Evolutionary conservation across 2,888 invertebrate genomes (phyloP).

Genomic region (Eupithecia dodoneata): DNA sequence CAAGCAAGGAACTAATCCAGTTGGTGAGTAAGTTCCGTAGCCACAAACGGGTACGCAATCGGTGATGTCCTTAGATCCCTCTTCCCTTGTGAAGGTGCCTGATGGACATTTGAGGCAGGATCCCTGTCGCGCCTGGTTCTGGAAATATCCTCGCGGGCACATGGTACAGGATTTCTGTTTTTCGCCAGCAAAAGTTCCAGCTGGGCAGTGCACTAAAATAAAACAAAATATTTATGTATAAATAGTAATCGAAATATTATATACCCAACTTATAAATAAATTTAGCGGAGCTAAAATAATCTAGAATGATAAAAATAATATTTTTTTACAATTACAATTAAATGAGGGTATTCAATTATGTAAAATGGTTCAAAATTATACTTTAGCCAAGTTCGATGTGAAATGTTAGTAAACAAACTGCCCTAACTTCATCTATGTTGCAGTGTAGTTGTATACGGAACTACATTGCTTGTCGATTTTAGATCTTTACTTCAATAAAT

Average conservation of each 20-base stretch:
- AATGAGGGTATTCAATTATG: too few relatives aligned
- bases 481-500: too few relatives aligned
- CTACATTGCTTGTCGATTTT: too few relatives aligned
- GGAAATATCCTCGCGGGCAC: constrained; percentile 96
- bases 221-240: constrained; percentile 6
- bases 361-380: background rate
- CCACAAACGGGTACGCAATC: constrained; percentile 98
- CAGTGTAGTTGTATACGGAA: too few relatives aligned
- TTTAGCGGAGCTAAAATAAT: background rate
- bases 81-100: constrained; percentile 96
- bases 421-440: too few relatives aligned
- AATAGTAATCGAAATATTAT: too few relatives aligned
- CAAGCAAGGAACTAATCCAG: constrained; percentile 95
- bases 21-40: constrained; percentile 97
- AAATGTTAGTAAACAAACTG: background rate
- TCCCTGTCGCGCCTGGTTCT: constrained; percentile 95
- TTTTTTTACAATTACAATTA: too few relatives aligned
- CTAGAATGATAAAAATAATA: background rate
- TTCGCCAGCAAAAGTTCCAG: constrained; percentile 96
- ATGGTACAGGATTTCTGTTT: constrained; percentile 96
- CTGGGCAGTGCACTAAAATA: constrained; percentile 95
- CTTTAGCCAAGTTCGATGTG: background rate
- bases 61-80: constrained; percentile 93
- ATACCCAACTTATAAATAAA: background rate
- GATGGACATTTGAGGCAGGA: constrained; percentile 95